These are phyloP conservation scores for Diglossa cyanea DNA, from an alignment of 2,797 vertebrate species.

Conservation along the genomic window DNA sequence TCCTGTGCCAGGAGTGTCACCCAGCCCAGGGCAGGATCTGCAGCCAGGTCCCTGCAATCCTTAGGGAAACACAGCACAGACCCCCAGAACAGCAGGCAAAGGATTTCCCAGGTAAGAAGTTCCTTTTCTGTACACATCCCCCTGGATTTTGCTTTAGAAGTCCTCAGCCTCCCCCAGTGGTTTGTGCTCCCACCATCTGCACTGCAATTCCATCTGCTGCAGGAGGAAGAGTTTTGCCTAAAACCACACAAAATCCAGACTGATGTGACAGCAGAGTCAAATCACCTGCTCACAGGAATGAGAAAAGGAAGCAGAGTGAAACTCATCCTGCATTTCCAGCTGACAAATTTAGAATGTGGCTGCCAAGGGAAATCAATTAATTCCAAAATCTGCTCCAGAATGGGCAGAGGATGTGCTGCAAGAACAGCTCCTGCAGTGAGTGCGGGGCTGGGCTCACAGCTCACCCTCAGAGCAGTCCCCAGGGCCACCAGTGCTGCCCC, in stretches of 20 bases:
- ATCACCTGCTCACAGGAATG: background rate
- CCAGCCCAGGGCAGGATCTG: background rate
- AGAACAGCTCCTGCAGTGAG: background rate
- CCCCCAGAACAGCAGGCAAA: background rate
- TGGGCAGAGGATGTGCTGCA: background rate
- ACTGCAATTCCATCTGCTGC: background rate
- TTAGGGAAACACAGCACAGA: background rate
- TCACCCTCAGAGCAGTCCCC: background rate
- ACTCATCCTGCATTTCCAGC: background rate
- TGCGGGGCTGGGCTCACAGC: too few relatives aligned
- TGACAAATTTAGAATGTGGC: background rate
- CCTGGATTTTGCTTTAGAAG: background rate
- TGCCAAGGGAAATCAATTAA: background rate
- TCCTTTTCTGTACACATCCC: background rate
- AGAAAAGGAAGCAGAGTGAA: background rate
- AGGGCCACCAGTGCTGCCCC: background rate
- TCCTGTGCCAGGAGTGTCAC: background rate
- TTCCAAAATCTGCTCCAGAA: background rate
- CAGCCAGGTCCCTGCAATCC: background rate
- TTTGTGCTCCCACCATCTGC: background rate
- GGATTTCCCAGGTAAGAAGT: background rate
- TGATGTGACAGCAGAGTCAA: background rate
- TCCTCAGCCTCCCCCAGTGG: fast-evolving
- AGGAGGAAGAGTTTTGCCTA: background rate
- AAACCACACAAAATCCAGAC: background rate